A percentile compares a stretch with the other conserved stretches of the same genome.
These are phyloP conservation scores for Paragorgia papillata DNA, from an alignment of 92 coral and sea anemone species.

Conservation along the genomic window DNA sequence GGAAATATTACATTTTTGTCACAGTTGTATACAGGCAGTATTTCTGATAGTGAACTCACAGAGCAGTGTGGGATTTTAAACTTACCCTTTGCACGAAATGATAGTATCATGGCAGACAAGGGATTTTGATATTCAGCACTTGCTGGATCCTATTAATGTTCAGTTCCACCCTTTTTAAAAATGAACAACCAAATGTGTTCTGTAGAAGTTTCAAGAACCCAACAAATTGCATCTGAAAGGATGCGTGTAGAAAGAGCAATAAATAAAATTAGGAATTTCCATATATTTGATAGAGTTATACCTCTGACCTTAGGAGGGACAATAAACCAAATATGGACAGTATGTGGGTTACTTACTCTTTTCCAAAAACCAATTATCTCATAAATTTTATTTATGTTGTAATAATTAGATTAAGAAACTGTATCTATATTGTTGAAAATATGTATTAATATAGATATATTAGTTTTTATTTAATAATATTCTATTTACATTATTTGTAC, in stretches of 20 bases:
- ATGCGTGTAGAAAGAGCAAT: conserved; percentile 56
- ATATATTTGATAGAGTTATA: conserved; percentile 58
- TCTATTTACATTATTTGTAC: no score
- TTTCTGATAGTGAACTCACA: conserved; percentile 55
- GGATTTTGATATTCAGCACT: conserved; percentile 46
- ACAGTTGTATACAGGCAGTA: conserved; percentile 38
- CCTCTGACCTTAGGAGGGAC: conserved; percentile 63
- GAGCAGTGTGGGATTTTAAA: conserved; percentile 43
- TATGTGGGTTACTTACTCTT: conserved; percentile 57
- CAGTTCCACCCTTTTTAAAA: background rate
- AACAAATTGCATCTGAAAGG: conserved; percentile 52
- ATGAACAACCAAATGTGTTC: no score
- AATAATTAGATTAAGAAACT: no score
- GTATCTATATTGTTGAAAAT: no score
- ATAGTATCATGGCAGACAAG: no score
- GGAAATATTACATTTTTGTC: conserved; percentile 50
- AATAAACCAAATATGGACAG: conserved; percentile 66
- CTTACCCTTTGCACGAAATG: background rate
- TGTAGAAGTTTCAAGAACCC: conserved; percentile 34
- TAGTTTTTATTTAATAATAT: no score
- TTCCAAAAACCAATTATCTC: conserved; percentile 65
- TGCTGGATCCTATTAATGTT: conserved; percentile 54
- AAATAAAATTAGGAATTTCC: conserved; percentile 45
- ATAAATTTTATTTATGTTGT: no score
- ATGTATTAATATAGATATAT: no score